Evolutionary conservation across 2,888 invertebrate species (phyloP), one percentile per base, ranked within the genome.

Genomic region (Dysmachus trigonus): DNA sequence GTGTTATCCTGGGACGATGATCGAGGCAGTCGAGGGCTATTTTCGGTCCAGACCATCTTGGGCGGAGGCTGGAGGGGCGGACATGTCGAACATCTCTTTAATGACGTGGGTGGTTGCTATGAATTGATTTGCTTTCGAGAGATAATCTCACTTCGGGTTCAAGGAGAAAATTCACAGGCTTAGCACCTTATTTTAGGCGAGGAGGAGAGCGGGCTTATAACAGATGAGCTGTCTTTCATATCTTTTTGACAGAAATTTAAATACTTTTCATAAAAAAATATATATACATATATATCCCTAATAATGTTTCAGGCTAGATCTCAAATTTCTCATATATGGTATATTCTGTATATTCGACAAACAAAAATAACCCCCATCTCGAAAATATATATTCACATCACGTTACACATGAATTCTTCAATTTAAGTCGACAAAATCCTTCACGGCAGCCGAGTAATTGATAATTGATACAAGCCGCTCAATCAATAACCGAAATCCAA

Each of bases 401-500:
- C 76, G 76, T 38, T 35, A 22, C 22, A 76, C 38, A 76, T 76
- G 76, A 76, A 76, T 35, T 76, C 76, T 35, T 35, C 76, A 76
- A 76, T 76, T 76, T 76, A 76, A 76, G 76, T 2, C 38, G 18
- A 33, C 38, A 4, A 31, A 76, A 76, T 76, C 76, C 38, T 71
- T 51, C 71, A 53, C 33, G 38, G 33, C 76, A 76, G 35, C 18
- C 22, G 38, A 35, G 18, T 76, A 38, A 73, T 62, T 73, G 33
- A 77, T 77, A 77, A 79, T 79, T 79, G 47, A 79, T 79, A 51
- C 79, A 79, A 51, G 51, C 76, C 30, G n/a, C 31, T 27, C 51
- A 51, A 79, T 79, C 79, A 79, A 79, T 79, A 79, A 81, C 79
- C 77, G 51, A 76, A 31, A 72, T 30, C 35, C 33, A 76, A 51